phyloP scores from a whole-genome alignment of 2,113 vertebrate species.

The Corythaixoides concolor region DNA sequence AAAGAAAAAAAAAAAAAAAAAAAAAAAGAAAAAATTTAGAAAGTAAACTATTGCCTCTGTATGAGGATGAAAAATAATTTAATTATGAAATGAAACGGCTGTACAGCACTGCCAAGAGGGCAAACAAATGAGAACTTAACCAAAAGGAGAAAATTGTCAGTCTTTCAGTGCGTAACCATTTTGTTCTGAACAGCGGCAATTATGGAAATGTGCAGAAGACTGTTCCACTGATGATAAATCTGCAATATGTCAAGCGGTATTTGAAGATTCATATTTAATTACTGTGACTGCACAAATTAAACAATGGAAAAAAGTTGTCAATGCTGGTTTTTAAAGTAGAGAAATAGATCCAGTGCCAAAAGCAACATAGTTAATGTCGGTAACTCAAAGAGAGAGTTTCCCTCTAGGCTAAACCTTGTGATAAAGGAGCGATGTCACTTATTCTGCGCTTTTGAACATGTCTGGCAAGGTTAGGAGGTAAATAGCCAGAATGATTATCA shows the following conservation, averaged over 20 bases:
- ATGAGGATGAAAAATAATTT: constrained; percentile 1
- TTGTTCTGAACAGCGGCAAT: constrained; percentile 32
- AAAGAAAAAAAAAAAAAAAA: not conserved
- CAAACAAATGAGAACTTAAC: constrained; percentile 28
- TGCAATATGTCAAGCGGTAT: constrained; percentile 30
- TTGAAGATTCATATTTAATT: constrained; percentile 60
- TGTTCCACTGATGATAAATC: constrained; percentile 51
- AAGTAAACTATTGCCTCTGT: not conserved
- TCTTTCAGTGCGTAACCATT: constrained; percentile 17
- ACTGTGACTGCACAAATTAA: constrained; percentile 32
- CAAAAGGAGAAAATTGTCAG: constrained; percentile 33
- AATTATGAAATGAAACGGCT: constrained; percentile 18
- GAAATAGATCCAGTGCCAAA: constrained; percentile 51
- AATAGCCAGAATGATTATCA: not conserved
- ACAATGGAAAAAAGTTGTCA: constrained; percentile 46
- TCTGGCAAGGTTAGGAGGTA: constrained; percentile 29
- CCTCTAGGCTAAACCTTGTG: constrained; percentile 40
- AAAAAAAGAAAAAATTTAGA: not conserved
- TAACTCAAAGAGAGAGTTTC: not conserved
- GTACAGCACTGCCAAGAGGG: constrained; percentile 1
- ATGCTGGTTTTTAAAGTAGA: constrained; percentile 29
- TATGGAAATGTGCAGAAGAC: constrained; percentile 52
- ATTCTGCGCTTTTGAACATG: not conserved
- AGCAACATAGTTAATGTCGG: not conserved
- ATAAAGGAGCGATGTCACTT: constrained; percentile 34